Percentiles rank a stretch among this genome's conserved stretches.
These are phyloP conservation scores for Sebastes trivittatus DNA, from an alignment of 2,797 vertebrate species.

Conservation along the genomic window DNA sequence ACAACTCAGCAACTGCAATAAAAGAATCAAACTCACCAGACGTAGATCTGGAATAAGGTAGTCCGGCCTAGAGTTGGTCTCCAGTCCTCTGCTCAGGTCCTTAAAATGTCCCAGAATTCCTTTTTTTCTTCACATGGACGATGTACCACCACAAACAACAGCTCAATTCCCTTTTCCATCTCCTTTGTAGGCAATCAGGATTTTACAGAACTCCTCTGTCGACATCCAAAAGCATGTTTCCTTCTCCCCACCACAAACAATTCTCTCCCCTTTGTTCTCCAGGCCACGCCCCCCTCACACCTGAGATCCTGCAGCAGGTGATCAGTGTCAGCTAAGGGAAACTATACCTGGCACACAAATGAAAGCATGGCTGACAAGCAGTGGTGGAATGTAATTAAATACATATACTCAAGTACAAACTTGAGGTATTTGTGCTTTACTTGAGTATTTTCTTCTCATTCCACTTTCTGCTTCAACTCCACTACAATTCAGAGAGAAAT, in stretches of 20 bases:
- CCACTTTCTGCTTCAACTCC: not conserved
- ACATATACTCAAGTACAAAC: not conserved
- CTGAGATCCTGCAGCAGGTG: not conserved
- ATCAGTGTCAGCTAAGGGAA: not conserved
- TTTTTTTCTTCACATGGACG: not conserved
- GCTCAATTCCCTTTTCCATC: not conserved
- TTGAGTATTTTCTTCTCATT: not conserved
- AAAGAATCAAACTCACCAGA: not conserved
- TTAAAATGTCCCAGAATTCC: not conserved
- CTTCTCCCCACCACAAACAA: not conserved
- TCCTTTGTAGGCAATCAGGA: not conserved
- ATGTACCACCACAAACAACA: not conserved
- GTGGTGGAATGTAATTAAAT: not conserved
- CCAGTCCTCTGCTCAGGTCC: not conserved
- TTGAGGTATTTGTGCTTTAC: not conserved
- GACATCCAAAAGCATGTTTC: not conserved
- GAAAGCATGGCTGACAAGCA: not conserved
- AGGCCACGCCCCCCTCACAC: not conserved
- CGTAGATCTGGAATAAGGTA: not conserved
- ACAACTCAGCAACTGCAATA: not conserved
- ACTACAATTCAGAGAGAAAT: not conserved
- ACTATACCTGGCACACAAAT: not conserved
- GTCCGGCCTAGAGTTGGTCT: not conserved
- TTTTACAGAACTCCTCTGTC: not conserved
- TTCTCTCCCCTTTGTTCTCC: not conserved